Evolutionary conservation across 2,888 invertebrate species (phyloP).

Genomic region (Buathra laborator): DNA sequence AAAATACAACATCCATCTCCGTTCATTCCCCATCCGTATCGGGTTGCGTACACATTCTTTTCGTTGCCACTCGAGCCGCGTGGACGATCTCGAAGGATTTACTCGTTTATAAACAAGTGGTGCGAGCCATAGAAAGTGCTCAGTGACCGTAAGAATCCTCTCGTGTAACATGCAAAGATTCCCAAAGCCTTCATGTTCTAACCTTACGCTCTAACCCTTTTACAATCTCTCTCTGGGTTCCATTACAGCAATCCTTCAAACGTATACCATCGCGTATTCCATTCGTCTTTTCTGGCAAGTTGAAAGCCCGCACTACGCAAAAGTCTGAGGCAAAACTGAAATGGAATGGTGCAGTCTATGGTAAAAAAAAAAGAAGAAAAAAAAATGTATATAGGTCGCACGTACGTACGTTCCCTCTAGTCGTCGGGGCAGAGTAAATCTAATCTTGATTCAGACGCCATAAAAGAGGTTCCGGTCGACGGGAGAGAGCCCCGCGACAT

Average conservation of each 20-base stretch:
- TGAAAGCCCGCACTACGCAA: constrained; percentile 9
- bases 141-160: neutral
- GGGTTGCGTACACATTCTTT: neutral
- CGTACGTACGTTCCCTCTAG: constrained; percentile 60
- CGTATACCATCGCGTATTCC: neutral
- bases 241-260: neutral
- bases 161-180: constrained; percentile 2
- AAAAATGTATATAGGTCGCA: constrained; percentile 35
- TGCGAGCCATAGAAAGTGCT: neutral
- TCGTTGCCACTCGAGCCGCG: neutral
- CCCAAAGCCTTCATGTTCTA: neutral
- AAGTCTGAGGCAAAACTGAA: constrained; percentile 55
- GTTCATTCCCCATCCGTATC: neutral
- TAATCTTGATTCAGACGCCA: constrained; percentile 82
- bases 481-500: constrained; percentile 73
- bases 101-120: constrained; percentile 9
- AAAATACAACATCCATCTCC: constrained; percentile 24
- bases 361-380: neutral
- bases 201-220: neutral
- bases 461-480: constrained; percentile 75
- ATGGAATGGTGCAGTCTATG: constrained; percentile 44
- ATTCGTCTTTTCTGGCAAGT: constrained; percentile 5
- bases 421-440: constrained; percentile 79
- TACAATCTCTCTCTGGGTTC: neutral
- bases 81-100: constrained; percentile 1